Conservation (phyloP, 2,113 vertebrate species). For the Oxyruncus cristatus region DNA sequence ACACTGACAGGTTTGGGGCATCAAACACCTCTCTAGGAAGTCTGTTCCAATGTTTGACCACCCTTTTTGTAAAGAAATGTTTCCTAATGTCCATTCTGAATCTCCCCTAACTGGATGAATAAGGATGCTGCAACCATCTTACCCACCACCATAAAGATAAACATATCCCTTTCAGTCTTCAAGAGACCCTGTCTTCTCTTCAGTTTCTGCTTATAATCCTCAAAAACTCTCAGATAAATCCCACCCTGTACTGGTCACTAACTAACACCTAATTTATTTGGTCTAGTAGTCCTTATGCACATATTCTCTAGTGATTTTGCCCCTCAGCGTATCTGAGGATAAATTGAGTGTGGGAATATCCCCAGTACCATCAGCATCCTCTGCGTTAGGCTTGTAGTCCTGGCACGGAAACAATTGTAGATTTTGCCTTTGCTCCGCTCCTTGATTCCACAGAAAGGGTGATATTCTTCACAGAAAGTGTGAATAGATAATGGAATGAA, state of each 20-base stretch:
- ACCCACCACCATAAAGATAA: background rate
- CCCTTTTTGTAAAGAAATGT: background rate
- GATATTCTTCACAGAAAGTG: background rate
- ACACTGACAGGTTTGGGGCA: background rate
- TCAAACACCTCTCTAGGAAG: background rate
- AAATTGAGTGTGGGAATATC: background rate
- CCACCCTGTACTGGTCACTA: background rate
- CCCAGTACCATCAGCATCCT: background rate
- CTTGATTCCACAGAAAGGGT: background rate
- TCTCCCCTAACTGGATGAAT: background rate
- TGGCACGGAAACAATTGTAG: background rate
- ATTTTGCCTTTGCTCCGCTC: background rate
- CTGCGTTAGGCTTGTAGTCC: background rate
- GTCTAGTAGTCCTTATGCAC: background rate
- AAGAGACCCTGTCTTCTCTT: background rate
- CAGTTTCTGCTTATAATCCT: background rate
- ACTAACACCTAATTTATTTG: background rate
- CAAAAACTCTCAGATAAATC: background rate
- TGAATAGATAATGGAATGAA: background rate
- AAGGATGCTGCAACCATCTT: background rate
- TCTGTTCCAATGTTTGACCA: background rate
- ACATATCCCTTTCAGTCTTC: background rate
- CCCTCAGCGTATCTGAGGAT: background rate
- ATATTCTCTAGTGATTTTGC: background rate
- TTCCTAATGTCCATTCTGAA: background rate